These are phyloP conservation scores for Ormia ochracea DNA, from an alignment of 2,888 invertebrate genomes.

Conservation along the genomic window DNA sequence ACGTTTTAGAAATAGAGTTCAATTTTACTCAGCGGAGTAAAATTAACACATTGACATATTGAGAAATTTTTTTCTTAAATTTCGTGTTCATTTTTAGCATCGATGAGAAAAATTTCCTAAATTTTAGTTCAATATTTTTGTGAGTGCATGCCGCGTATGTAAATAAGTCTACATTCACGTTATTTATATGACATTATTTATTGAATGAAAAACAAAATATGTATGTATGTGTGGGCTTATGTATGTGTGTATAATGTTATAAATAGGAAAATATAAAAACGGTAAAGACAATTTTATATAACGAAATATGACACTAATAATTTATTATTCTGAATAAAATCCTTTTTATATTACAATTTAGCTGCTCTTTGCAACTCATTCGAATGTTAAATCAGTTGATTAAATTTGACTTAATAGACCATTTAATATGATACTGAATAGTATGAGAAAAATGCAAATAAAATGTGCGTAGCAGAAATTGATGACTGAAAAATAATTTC, in stretches of 20 bases:
- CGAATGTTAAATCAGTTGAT: slow-evolving; percentile 48
- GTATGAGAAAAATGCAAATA: not conserved
- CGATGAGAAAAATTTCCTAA: too few relatives aligned
- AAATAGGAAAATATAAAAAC: slow-evolving; percentile 10
- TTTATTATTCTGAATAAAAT: slow-evolving; percentile 33
- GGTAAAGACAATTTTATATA: not conserved
- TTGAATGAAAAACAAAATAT: too few relatives aligned
- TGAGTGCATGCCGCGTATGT: too few relatives aligned
- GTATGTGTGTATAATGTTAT: not conserved
- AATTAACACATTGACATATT: too few relatives aligned
- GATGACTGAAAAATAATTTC: not conserved
- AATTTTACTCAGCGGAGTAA: too few relatives aligned
- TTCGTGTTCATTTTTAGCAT: too few relatives aligned
- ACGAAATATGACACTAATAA: not conserved
- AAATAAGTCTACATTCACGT: too few relatives aligned
- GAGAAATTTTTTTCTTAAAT: too few relatives aligned
- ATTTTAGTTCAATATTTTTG: too few relatives aligned
- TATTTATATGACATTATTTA: too few relatives aligned
- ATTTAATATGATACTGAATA: not conserved
- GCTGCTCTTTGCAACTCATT: slow-evolving; percentile 3
- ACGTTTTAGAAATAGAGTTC: too few relatives aligned
- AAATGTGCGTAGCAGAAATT: not conserved
- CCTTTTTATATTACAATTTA: slow-evolving; percentile 43
- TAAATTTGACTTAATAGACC: slow-evolving; percentile 43
- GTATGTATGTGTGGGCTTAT: not conserved